phyloP scores from a whole-genome alignment of 2,888 invertebrate genomes.

The Sceliomorpha sp. region DNA sequence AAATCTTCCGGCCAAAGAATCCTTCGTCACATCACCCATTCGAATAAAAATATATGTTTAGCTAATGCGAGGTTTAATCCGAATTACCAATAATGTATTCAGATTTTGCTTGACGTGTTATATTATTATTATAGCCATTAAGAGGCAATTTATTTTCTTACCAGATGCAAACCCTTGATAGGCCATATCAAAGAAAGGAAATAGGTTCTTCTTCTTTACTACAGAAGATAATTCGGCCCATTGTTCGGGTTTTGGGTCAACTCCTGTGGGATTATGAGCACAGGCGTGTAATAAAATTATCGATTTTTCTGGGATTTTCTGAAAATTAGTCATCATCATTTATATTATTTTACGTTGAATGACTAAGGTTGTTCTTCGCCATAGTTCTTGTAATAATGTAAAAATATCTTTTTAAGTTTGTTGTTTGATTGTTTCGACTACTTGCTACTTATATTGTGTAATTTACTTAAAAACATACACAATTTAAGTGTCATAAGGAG shows the following conservation, averaged over 20 bases:
- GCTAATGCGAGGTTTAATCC: too few relatives aligned
- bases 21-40: slow-evolving; percentile 88
- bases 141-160: slow-evolving; percentile 63
- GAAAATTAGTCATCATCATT: slow-evolving; percentile 76
- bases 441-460: too few relatives aligned
- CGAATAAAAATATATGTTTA: too few relatives aligned
- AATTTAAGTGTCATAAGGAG: neutral
- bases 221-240: slow-evolving; percentile 93
- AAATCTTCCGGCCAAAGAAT: slow-evolving; percentile 93
- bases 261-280: slow-evolving; percentile 99
- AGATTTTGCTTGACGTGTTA: neutral
- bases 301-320: slow-evolving; percentile 96
- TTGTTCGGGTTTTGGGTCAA: slow-evolving; percentile 92
- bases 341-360: too few relatives aligned
- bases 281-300: slow-evolving; percentile 97
- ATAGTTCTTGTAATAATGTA: too few relatives aligned
- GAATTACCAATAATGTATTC: too few relatives aligned
- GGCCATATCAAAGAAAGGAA: slow-evolving; percentile 98
- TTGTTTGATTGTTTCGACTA: too few relatives aligned
- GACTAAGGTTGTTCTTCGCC: too few relatives aligned
- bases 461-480: too few relatives aligned
- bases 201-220: slow-evolving; percentile 89
- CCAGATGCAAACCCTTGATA: slow-evolving; percentile 98
- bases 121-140: too few relatives aligned
- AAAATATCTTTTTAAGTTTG: too few relatives aligned